A percentile compares a stretch with the other conserved stretches of the same genome.
phyloP scores from a whole-genome alignment of 1,140 invertebrate species.

The Batillaria attramentaria region DNA sequence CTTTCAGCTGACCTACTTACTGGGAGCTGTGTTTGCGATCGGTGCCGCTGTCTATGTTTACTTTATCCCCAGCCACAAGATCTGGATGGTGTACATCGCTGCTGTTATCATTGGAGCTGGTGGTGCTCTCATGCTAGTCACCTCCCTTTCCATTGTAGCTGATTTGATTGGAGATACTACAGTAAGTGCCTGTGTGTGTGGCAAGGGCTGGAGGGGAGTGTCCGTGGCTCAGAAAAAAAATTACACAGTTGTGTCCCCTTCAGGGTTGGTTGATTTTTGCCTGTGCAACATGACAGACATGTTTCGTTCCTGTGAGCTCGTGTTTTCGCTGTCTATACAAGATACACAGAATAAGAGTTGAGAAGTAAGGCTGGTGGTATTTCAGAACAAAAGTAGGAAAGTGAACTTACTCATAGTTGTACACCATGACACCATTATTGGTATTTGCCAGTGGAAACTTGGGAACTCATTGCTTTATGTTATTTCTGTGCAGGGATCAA shows the following conservation, averaged over 20 bases:
- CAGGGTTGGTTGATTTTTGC: too few relatives aligned
- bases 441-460: neutral
- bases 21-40: conserved; percentile 80
- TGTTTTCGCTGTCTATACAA: too few relatives aligned
- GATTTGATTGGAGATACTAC: conserved; percentile 91
- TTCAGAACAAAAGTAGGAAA: too few relatives aligned
- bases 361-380: too few relatives aligned
- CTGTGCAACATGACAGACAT: too few relatives aligned
- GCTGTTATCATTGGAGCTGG: conserved; percentile 82
- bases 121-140: conserved; percentile 89
- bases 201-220: too few relatives aligned
- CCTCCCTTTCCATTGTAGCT: conserved; percentile 89
- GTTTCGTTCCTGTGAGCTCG: too few relatives aligned
- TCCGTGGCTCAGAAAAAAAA: too few relatives aligned
- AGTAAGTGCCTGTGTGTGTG: too few relatives aligned
- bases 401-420: neutral
- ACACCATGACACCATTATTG: neutral
- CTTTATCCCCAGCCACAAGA: conserved; percentile 50
- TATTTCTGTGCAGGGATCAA: conserved; percentile 77
- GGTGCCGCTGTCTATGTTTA: conserved; percentile 81
- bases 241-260: too few relatives aligned
- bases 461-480: neutral
- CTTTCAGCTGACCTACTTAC: conserved; percentile 78
- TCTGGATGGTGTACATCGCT: conserved; percentile 56
- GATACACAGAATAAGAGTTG: too few relatives aligned